Base-by-base conservation (phyloP, 2,888 invertebrate genomes). In the Lithophane semibrunnea region DNA sequence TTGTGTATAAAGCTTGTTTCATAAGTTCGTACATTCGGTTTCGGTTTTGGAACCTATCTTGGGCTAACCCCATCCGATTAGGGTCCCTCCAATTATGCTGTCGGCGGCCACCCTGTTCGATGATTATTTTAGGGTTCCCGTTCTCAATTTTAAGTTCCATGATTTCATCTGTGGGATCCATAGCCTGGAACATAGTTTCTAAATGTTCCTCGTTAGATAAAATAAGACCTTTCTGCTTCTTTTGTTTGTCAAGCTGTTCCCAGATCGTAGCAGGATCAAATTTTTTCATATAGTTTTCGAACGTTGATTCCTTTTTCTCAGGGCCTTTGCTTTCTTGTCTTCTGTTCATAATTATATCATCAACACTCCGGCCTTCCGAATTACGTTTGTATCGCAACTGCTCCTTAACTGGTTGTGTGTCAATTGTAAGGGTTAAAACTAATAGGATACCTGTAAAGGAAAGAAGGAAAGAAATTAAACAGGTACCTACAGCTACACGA, bases 1-100 rank as follows among this genome's bases (percentile, higher is more conserved):
- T 88, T 72, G 92, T 92, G 74, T 94, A 95, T 16, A 95, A 92
- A 0, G 92, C 90, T 66, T 94, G 94, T 65, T 93, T 93, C 91
- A 94, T 94, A 10, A 95, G 80, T 44, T 94, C 94, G 10, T 89
- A 86, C 0, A 95, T 10, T 18, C 95, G 87, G 1, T 74, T 80
- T 56, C 91, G 89, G 0, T 90, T 8, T 18, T 77, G 79, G 70
- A 88, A 92, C 0, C 3, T 29, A 63, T 94, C 94, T 0, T 52
- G 29, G 0, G 0, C 0, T 7, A 24, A 16, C n/a, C 79, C 5
- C 0, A 0, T 0, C 0, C 2, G 0, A 21, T 1, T 0, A 10
- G 86, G 80, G 0, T 91, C 90, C 3, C 8, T 75, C 91, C 90
- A 93, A 42, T 21, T 24, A 0, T 1, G 0, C 0, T 47, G 2